Conservation (phyloP, 2,888 invertebrate genomes). For the Chymomyza amoena region DNA sequence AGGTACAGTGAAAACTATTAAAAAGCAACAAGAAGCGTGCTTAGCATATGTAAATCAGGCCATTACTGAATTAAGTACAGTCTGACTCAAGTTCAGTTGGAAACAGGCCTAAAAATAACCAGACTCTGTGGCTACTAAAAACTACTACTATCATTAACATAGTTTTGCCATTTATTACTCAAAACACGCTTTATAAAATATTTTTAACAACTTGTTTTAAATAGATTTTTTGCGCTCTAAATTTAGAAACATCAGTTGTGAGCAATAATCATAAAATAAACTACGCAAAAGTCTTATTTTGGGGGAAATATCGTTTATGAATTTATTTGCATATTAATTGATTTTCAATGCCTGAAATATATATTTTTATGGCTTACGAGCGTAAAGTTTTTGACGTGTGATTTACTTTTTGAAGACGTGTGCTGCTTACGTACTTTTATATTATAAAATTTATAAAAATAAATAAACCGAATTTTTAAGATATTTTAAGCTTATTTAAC, state of each 20-base stretch:
- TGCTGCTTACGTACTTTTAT: no score
- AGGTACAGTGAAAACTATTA: neutral
- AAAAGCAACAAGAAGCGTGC: neutral
- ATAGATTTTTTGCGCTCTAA: neutral
- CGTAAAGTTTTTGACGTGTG: neutral
- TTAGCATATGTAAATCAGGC: no score
- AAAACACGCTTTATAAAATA: neutral
- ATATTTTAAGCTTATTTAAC: no score
- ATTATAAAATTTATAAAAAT: no score
- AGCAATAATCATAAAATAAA: neutral
- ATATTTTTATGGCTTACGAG: neutral
- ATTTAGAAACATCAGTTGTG: neutral
- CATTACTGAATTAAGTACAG: no score
- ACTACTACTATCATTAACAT: neutral
- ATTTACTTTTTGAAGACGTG: no score
- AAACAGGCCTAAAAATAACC: no score
- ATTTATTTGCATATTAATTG: neutral
- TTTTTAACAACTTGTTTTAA: neutral
- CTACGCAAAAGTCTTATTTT: neutral
- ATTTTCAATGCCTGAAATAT: neutral
- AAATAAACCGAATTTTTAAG: no score
- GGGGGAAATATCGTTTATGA: neutral
- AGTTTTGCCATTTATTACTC: neutral
- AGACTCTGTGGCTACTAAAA: no score
- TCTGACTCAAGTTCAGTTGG: no score